phyloP scores from a whole-genome alignment of 2,797 vertebrate species.

The Anas flavirostris region DNA sequence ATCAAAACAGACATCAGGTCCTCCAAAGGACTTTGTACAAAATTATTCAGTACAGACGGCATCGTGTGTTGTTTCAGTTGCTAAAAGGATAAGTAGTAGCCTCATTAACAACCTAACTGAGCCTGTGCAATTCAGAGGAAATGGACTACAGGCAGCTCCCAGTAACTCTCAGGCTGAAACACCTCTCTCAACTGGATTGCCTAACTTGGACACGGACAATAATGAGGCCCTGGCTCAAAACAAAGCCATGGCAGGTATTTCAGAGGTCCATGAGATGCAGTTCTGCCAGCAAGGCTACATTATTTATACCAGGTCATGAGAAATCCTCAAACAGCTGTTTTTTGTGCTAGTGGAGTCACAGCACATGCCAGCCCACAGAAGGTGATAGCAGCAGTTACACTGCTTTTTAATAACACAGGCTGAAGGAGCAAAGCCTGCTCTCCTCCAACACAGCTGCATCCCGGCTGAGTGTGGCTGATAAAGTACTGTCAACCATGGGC shows the following conservation, averaged over 20 bases:
- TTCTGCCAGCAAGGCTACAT: background rate
- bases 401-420: background rate
- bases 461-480: fast-evolving
- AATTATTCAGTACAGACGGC: background rate
- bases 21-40: background rate
- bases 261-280: background rate
- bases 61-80: background rate
- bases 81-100: background rate
- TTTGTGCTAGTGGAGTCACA: background rate
- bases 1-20: background rate
- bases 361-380: fast-evolving
- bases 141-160: background rate
- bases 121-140: background rate
- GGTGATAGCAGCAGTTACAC: fast-evolving
- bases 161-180: background rate
- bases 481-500: background rate
- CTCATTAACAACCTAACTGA: background rate
- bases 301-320: background rate
- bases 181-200: background rate
- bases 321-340: background rate
- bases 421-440: fast-evolving
- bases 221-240: background rate
- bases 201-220: background rate
- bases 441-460: background rate
- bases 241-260: background rate